Percentiles rank a stretch among this genome's conserved stretches.
phyloP scores from a whole-genome alignment of 2,888 invertebrate genomes.

The Vanessa cardui region DNA sequence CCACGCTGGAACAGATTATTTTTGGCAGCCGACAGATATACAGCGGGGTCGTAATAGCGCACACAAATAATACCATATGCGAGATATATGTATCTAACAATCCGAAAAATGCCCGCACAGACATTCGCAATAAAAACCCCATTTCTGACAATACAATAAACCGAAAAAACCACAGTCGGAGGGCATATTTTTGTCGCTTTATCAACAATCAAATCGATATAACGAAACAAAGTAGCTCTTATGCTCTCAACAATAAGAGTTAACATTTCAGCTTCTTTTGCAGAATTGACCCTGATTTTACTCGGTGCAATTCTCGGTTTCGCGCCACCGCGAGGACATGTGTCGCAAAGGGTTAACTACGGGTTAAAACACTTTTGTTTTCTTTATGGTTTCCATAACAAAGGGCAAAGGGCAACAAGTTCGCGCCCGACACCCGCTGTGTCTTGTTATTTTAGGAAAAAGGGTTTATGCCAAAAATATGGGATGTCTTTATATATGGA shows the following conservation, averaged over 20 bases:
- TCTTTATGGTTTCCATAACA: slow-evolving; percentile 67
- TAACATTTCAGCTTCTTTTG: slow-evolving; percentile 19
- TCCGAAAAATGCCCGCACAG: slow-evolving; percentile 63
- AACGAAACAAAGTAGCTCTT: slow-evolving; percentile 22
- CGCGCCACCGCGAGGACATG: slow-evolving; percentile 60
- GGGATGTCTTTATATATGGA: slow-evolving; percentile 56
- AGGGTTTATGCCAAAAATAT: slow-evolving; percentile 56
- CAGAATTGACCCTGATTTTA: slow-evolving; percentile 41
- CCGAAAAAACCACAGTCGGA: slow-evolving; percentile 45
- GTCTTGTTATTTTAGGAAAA: slow-evolving; percentile 58
- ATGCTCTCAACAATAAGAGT: slow-evolving; percentile 24
- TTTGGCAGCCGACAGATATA: slow-evolving; percentile 26
- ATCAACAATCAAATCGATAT: slow-evolving; percentile 31
- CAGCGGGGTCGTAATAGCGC: slow-evolving; percentile 44
- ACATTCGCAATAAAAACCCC: slow-evolving; percentile 68
- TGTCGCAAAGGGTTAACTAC: slow-evolving; percentile 69
- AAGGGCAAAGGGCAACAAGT: slow-evolving; percentile 73
- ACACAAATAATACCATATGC: slow-evolving; percentile 65
- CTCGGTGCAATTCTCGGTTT: slow-evolving; percentile 52
- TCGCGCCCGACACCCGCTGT: slow-evolving; percentile 70
- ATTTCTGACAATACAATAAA: slow-evolving; percentile 47
- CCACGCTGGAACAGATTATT: slow-evolving; percentile 24
- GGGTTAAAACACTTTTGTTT: slow-evolving; percentile 72
- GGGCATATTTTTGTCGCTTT: slow-evolving; percentile 41
- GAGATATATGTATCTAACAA: slow-evolving; percentile 57